A percentile compares a stretch with the other conserved stretches of the same genome.
phyloP scores from a whole-genome alignment of 1,140 invertebrate genomes.

The Ceratosolen fusciceps region DNA sequence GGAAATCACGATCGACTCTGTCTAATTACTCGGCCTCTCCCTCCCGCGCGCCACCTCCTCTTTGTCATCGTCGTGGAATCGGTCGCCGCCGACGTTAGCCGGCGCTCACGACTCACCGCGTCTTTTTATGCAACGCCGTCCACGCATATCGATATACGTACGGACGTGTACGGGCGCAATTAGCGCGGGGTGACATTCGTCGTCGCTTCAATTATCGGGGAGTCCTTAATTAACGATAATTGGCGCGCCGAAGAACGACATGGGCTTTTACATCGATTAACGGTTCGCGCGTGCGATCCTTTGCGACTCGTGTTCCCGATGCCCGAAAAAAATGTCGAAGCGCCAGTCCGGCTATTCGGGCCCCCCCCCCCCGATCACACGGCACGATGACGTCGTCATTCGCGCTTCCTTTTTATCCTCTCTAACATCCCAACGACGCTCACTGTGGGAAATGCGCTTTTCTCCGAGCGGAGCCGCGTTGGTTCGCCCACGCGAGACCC shows the following conservation, averaged over 20 bases:
- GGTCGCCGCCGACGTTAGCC: too few species aligned
- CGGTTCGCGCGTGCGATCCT: conserved; percentile 9
- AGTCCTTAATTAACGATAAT: conserved; percentile 40
- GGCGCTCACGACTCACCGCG: too few species aligned
- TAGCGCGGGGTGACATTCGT: conserved; percentile 27
- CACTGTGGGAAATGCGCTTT: conserved; percentile 34
- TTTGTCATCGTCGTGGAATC: neutral
- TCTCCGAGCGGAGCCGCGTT: neutral
- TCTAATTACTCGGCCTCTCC: neutral
- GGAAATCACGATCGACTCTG: neutral
- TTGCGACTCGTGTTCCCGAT: neutral
- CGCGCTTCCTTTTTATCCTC: neutral
- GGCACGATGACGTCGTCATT: neutral
- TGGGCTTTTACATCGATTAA: conserved; percentile 3
- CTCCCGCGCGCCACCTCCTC: neutral
- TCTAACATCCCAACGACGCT: neutral
- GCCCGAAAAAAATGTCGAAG: neutral
- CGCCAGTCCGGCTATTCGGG: too few species aligned
- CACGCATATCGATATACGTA: too few species aligned
- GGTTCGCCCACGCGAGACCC: neutral
- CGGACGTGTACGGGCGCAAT: conserved; percentile 1
- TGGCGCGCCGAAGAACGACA: neutral
- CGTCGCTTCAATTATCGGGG: conserved; percentile 1
- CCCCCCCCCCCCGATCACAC: too few species aligned
- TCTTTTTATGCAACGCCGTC: too few species aligned